Evolutionary conservation across 1,140 invertebrate genomes (phyloP).

Genomic region (Brachionus paranguensis): DNA sequence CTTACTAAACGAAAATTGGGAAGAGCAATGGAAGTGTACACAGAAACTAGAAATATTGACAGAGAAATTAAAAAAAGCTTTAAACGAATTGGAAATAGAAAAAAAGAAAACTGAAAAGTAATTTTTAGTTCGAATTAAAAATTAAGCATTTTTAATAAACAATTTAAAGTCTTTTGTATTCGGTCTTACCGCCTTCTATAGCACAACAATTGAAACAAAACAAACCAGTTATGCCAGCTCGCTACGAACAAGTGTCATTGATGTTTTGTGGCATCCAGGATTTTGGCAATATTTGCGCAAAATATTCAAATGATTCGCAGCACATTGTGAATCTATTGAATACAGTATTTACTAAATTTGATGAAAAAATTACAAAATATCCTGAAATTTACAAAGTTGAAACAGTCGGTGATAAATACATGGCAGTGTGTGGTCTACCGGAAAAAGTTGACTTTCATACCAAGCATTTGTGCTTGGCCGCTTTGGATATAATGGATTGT

Average conservation of each 20-base stretch:
- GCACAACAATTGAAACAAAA: constrained; percentile 84
- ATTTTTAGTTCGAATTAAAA: constrained; percentile 41
- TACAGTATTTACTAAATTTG: constrained; percentile 52
- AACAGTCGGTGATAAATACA: constrained; percentile 54
- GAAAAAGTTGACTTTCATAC: constrained; percentile 84
- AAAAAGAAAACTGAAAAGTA: constrained; percentile 94
- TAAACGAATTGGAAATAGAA: constrained; percentile 84
- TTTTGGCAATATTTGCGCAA: constrained; percentile 50
- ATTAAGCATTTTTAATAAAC: not conserved
- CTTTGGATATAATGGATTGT: constrained; percentile 91
- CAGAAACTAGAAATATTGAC: constrained; percentile 90
- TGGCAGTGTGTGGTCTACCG: constrained; percentile 75
- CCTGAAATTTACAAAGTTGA: constrained; percentile 62
- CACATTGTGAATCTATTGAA: constrained; percentile 54
- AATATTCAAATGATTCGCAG: constrained; percentile 48
- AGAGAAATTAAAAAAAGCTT: constrained; percentile 89
- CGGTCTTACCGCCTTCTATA: constrained; percentile 82
- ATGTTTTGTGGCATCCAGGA: constrained; percentile 54
- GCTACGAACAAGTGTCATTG: constrained; percentile 49
- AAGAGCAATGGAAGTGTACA: constrained; percentile 92
- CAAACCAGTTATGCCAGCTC: constrained; percentile 58
- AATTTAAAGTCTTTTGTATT: constrained; percentile 72
- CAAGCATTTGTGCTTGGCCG: constrained; percentile 80
- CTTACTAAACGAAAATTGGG: constrained; percentile 91
- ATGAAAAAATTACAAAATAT: constrained; percentile 78